Evolutionary conservation across 2,797 vertebrate genomes (phyloP), one percentile per base, ranked within the genome.

Genomic region (Staurois parvus): DNA sequence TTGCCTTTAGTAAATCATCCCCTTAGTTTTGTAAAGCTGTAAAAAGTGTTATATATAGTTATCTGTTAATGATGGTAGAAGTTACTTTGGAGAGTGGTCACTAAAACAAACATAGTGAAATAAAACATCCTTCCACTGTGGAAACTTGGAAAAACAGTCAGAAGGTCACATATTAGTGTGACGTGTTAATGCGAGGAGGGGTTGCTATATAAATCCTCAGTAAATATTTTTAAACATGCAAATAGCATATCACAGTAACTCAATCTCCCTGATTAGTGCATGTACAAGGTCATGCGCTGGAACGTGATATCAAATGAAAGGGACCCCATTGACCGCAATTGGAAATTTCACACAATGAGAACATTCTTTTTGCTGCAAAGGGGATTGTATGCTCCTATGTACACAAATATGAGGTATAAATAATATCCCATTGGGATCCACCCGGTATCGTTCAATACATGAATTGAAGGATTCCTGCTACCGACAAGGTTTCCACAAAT

Each of bases 161-260:
- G 48, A 81, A 81, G 45, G 67, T 72, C 67, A 72, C 70, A 72
- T 72, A 72, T 81, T 62, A 28, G 30, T 52, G 37, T 21, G 34
- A 59, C 21, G 68, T 81, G 69, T 59, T 64, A 72, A 72, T n/a
- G 12, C 17, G 68, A 64, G 34, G 52, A 72, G 72, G 52, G 79
- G 59, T 81, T 26, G 24, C n/a, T 64, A 62, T 72, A 62, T 59
- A 81, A 81, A 73, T 64, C 79, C 79, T 81, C 69, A 64, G 69
- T 73, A 81, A 81, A 81, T 73, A 72, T 81, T 72, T 72, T 73
- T 84, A 78, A 70, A 84, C 75, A 84, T 72, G 68, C 26, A 77
- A 77, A 78, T 84, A 72, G 83, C 69, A 77, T 72, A 79, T 84
- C 52, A 48, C 29, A 68, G 66, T 79, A 84, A 78, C 56, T 42